These are phyloP conservation scores for Dromius quadrimaculatus DNA, from an alignment of 2,888 invertebrate species.

Conservation along the genomic window DNA sequence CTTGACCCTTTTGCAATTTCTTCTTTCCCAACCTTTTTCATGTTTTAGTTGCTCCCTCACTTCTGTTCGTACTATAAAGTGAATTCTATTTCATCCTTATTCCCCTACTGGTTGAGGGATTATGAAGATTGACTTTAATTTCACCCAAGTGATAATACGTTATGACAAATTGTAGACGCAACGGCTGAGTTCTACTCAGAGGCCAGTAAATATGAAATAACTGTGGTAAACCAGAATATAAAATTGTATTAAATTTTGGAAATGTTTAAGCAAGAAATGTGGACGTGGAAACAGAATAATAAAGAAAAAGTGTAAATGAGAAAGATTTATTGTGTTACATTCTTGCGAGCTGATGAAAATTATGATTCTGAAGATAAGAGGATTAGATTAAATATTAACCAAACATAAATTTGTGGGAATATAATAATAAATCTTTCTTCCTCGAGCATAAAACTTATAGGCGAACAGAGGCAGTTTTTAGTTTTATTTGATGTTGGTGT, in stretches of 20 bases:
- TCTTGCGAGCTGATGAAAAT: no score
- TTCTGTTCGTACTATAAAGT: neutral
- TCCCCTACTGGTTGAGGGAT: neutral
- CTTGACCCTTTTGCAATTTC: neutral
- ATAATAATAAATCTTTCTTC: no score
- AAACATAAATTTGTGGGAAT: no score
- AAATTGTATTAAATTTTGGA: neutral
- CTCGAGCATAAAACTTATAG: no score
- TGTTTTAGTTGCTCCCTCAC: neutral
- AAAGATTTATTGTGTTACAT: no score
- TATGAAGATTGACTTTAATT: conserved; percentile 36
- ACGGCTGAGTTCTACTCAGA: neutral
- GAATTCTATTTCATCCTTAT: conserved; percentile 9
- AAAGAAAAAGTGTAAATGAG: no score
- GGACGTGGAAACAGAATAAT: no score
- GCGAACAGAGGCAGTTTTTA: no score
- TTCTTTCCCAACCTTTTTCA: neutral
- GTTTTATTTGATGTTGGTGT: no score
- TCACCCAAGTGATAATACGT: conserved; percentile 21
- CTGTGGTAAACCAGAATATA: conserved; percentile 16
- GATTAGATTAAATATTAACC: no score
- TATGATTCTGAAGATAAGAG: no score
- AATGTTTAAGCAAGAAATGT: no score
- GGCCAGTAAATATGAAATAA: conserved; percentile 4
- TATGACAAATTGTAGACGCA: conserved; percentile 29